Conservation (phyloP, 2,888 invertebrate genomes). For the Neria commutata region DNA sequence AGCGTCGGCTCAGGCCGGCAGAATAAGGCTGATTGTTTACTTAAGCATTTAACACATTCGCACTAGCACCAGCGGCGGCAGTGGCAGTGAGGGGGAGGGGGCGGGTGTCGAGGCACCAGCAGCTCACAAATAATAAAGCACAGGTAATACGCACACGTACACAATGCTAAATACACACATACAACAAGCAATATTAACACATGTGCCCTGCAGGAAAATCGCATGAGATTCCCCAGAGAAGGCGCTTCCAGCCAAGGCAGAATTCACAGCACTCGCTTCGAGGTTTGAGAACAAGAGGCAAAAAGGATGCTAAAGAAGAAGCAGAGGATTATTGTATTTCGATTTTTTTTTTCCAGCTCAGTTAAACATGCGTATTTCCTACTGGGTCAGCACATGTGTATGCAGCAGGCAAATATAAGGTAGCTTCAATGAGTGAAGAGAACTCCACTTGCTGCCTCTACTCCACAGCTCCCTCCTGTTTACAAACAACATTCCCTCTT, state of each 20-base stretch:
- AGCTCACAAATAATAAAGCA: too few species aligned
- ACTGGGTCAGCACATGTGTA: not conserved
- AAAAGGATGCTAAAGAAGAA: not conserved
- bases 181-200: not conserved
- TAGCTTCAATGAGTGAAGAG: too few species aligned
- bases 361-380: not conserved
- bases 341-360: not conserved
- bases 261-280: not conserved
- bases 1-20: too few species aligned
- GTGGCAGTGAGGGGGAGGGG: too few species aligned
- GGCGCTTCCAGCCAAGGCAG: too few species aligned
- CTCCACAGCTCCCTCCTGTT: too few species aligned
- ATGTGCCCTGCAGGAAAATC: too few species aligned
- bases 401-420: too few species aligned
- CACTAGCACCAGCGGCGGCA: not conserved
- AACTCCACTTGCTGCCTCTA: too few species aligned
- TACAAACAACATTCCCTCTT: too few species aligned
- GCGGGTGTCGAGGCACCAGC: too few species aligned
- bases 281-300: not conserved
- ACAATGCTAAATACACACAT: not conserved
- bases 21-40: conserved; percentile 41
- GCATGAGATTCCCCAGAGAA: too few species aligned
- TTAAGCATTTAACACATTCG: conserved; percentile 52
- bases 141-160: not conserved
- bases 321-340: not conserved